Evolutionary conservation across 2,888 invertebrate genomes (phyloP).

Genomic region (Hypomecis punctinalis): DNA sequence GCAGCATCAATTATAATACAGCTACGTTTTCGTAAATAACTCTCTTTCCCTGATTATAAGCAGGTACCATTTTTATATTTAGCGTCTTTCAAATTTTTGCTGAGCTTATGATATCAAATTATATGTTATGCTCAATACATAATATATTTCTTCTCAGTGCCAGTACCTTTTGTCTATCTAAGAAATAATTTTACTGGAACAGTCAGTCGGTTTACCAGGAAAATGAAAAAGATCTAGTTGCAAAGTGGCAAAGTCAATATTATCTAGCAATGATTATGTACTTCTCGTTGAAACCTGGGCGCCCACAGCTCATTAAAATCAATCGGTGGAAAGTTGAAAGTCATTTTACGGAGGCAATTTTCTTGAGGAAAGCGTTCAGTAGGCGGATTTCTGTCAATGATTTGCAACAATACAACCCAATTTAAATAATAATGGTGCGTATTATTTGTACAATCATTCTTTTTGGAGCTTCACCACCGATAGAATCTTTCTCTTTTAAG

Average conservation of each 20-base stretch:
- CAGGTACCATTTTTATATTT: too few species aligned
- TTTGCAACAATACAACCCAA: conserved; percentile 16
- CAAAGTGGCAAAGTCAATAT: conserved; percentile 13
- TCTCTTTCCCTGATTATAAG: too few species aligned
- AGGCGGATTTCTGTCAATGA: conserved; percentile 24
- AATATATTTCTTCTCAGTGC: too few species aligned
- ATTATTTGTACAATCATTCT: background rate
- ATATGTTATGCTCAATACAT: too few species aligned
- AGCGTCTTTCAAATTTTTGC: too few species aligned
- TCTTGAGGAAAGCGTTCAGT: conserved; percentile 45
- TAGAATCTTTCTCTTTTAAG: background rate
- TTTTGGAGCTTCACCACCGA: background rate
- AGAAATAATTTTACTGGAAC: too few species aligned
- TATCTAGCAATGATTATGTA: conserved; percentile 8
- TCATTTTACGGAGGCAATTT: conserved; percentile 50
- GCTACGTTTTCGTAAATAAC: too few species aligned
- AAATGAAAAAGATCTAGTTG: background rate
- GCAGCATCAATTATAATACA: too few species aligned
- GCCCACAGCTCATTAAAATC: conserved; percentile 48
- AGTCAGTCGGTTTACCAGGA: background rate
- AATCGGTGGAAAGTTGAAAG: conserved; percentile 60
- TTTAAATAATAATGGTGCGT: conserved; percentile 12
- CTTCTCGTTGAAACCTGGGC: conserved; percentile 20
- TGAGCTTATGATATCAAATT: too few species aligned
- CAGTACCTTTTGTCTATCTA: too few species aligned